phyloP scores from a whole-genome alignment of 1,140 invertebrate species.

The Drosophila jambulina region DNA sequence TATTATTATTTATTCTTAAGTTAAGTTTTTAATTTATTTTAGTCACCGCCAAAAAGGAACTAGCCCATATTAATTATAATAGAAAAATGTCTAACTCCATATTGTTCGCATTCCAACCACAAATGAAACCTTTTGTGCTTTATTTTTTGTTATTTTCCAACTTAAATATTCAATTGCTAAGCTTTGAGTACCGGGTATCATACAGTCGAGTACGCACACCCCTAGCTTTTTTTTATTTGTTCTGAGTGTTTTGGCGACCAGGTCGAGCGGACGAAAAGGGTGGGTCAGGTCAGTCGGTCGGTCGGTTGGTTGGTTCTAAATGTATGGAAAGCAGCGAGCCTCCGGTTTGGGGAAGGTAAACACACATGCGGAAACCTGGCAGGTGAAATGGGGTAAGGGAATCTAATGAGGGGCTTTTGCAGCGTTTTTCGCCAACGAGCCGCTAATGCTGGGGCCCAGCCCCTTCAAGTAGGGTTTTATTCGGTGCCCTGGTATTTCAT shows the following conservation, averaged over 20 bases:
- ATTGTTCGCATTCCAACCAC: no score
- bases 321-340: slow-evolving; percentile 34
- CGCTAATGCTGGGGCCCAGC: slow-evolving; percentile 58
- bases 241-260: slow-evolving; percentile 22
- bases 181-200: not conserved
- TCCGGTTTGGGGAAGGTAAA: slow-evolving; percentile 57
- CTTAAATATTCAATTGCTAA: not conserved
- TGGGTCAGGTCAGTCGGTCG: slow-evolving; percentile 4
- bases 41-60: no score
- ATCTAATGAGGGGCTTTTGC: slow-evolving; percentile 27
- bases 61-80: no score
- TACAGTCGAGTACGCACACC: not conserved
- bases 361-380: slow-evolving; percentile 11
- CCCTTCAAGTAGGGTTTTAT: slow-evolving; percentile 1
- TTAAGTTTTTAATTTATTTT: no score
- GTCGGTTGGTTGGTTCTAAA: not conserved
- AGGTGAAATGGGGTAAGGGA: slow-evolving; percentile 8
- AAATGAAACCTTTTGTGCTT: no score
- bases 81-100: no score
- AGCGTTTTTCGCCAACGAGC: slow-evolving; percentile 58
- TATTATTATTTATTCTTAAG: no score
- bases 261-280: slow-evolving; percentile 3
- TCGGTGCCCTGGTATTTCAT: slow-evolving; percentile 9
- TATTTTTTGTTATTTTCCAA: not conserved
- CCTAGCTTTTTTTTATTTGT: slow-evolving; percentile 3